Base-by-base conservation (phyloP, 2,113 vertebrate species). In the Nannobrachium achirus region DNA sequence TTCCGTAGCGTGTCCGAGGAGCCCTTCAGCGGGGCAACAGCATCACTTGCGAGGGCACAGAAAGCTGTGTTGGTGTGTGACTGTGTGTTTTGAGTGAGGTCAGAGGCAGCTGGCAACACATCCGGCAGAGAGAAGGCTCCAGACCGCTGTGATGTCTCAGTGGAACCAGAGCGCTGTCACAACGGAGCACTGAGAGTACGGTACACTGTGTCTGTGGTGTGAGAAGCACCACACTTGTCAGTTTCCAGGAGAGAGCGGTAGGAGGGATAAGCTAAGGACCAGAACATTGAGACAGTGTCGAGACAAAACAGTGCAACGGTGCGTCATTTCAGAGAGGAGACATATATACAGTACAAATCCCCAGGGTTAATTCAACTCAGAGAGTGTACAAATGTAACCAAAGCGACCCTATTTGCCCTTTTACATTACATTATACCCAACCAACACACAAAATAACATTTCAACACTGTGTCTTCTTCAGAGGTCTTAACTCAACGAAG, bases 81-180 rank as follows among this genome's bases (percentile, higher is more conserved):
- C 45, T 44, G 45, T 61, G 57, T 33, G 25, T 33, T 33, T 33
- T 71, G 63, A 76, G 49, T 68, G 48, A 64, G 57, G 51, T 33
- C 71, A 78, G 75, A 51, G 50, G 14, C 58, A 80, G 69, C 62
- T 62, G 58, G 52, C 66, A 52, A 70, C 58, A 60, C 68, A 71
- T 79, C 67, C 41, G 52, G 60, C 59, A 61, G 71, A 52, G 66
- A 56, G 46, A 78, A 64, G n/a, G 62, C 56, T 67, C 15, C 1
- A n/a, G 56, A 49, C 25, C 51, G 25, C 67, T 64, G 68, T 46
- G 44, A 68, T 80, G 52, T 64, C 71, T 84, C 80, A 56, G 57
- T 62, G 66, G 63, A 33, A 72, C 16, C 63, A 1, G 41, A 33
- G 19, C 25, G 45, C 52, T 64, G 66, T 49, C 70, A 19, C 51